Base-by-base conservation (phyloP, 2,888 invertebrate species). In the Hartigia nigra region DNA sequence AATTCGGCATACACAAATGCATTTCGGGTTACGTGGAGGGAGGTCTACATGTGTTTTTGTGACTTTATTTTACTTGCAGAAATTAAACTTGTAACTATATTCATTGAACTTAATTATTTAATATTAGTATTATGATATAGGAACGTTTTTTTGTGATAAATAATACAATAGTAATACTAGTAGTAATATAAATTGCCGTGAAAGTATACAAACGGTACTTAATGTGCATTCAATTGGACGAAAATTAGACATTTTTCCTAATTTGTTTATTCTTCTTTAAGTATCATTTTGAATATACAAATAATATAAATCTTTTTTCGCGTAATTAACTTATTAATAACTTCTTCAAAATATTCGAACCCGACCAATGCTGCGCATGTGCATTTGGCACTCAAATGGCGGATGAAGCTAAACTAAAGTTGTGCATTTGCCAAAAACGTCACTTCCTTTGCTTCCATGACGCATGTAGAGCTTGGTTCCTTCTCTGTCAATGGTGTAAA, bases 371-470 rank as follows among this genome's bases (percentile, higher is more conserved):
- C 55, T 55, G 55, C 55, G 55, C 55, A 55, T 55, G 55, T 23
- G 55, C 9, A 55, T 23, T 23, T 23, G 23, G 9, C 23, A 23
- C 9, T 23, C 23, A 23, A 55, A 55, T 55, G 55, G 55, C 55
- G 55, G 55, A 55, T 55, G 55, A 55, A 23, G 55, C 55, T 2
- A 9, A 23, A 23, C 23, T 55, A 23, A 55, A 55, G 55, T 55
- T 23, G 55, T 55, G 31, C 14, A 72, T 72, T 72, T 32, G 32
- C 32, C 72, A 72, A 32, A 72, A 31, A 72, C 72, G 72, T 72
- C 72, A 72, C 72, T 31, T 72, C 72, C 72, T 1, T 34, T 72
- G 31, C 72, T 72, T 34, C 72, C 72, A 72, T 72, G 72, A 72
- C 34, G 72, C 72, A 72, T 72, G 72, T 31, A 72, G 12, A 34